Percentiles rank a stretch among this genome's conserved stretches.
phyloP scores from a whole-genome alignment of 2,113 vertebrate genomes.

The Vidua macroura region DNA sequence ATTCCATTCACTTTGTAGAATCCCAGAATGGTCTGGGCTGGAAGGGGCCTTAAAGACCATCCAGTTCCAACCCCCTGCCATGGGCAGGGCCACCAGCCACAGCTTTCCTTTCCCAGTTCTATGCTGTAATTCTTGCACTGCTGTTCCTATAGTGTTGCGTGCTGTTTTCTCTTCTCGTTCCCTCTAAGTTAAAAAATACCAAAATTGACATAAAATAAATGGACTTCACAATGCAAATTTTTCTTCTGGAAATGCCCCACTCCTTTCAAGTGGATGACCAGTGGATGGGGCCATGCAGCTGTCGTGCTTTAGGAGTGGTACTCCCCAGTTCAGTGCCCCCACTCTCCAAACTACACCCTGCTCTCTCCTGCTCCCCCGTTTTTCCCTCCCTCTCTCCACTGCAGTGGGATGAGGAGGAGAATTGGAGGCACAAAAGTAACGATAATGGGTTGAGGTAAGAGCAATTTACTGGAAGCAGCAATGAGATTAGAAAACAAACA shows the following conservation, averaged over 20 bases:
- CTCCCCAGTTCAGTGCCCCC: neutral
- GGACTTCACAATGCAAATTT: neutral
- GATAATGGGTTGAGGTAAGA: neutral
- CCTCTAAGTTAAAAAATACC: neutral
- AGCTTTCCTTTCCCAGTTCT: neutral
- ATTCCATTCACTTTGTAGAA: neutral
- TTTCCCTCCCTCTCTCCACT: neutral
- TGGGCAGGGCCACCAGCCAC: neutral
- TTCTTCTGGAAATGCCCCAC: neutral
- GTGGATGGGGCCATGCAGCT: neutral
- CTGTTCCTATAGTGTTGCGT: rapidly evolving
- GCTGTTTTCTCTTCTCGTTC: neutral
- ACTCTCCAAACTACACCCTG: rapidly evolving
- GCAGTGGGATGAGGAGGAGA: neutral
- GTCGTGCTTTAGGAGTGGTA: rapidly evolving
- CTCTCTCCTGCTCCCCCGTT: neutral
- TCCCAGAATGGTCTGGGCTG: neutral
- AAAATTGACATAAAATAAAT: neutral
- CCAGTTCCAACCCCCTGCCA: neutral
- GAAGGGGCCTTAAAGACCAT: neutral
- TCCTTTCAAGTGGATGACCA: neutral
- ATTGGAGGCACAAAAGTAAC: neutral
- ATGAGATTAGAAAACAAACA: neutral
- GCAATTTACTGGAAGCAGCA: neutral
- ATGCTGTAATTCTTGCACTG: rapidly evolving